Base-by-base conservation (phyloP, 2,113 vertebrate genomes). In the Atractosteus spatula region DNA sequence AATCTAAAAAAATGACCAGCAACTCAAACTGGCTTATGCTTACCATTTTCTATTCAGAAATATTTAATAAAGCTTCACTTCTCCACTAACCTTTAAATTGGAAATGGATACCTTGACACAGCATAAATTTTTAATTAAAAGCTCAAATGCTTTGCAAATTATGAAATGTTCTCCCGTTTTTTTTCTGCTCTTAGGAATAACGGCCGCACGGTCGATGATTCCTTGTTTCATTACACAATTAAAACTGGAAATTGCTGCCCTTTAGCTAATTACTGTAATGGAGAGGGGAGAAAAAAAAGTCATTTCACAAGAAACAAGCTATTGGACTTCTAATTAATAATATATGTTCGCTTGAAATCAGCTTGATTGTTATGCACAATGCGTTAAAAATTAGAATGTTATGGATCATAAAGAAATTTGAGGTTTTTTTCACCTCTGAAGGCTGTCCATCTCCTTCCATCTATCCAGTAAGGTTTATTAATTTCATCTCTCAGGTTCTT, bases 121-220 rank as follows among this genome's bases (percentile, higher is more conserved):
- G 84, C 88, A 89, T 91, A 42, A 81, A 86, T 88, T 89, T 90
- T 91, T 91, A 87, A 91, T 91, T 89, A 90, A 89, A 85, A 82
- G 86, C 63, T 68, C 62, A 73, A 79, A 80, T 79, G 77, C 66
- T 70, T 77, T 84, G 84, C 75, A 84, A 81, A 85, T 86, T 87
- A 80, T 80, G 77, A 82, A 89, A 81, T 84, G 82, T 87, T 87
- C 65, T 41, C 79, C 66, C 73, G 72, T 51, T 51, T 69, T 43
- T 44, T 57, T 3, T 29, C 61, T 54, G 61, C 63, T 57, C 59
- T 54, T 64, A 81, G 74, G 81, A 82, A 77, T 81, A 86, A 87
- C 89, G 84, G 73, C 77, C 79, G 87, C 86, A 80, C 82, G 77
- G 81, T 84, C 78, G 83, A 85, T 80, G 80, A 74, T 74, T 83